Evolutionary conservation across 2,888 invertebrate genomes (phyloP).

Genomic region (Apodemia duryi): DNA sequence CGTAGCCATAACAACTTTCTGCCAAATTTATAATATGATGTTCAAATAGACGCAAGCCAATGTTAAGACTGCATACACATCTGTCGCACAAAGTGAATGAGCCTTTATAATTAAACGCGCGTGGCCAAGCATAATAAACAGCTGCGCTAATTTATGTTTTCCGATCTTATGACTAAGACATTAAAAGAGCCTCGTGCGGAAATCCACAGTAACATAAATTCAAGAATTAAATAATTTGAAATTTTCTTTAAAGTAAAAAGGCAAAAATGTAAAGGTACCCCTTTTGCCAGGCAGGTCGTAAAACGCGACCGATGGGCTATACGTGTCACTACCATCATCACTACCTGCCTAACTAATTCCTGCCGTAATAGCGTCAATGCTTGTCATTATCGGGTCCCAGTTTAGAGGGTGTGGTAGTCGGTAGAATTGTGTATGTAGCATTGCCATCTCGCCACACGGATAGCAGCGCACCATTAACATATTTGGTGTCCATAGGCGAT

Average conservation of each 20-base stretch:
- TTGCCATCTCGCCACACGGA: no score
- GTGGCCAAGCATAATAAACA: slow-evolving; percentile 60
- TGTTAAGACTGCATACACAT: slow-evolving; percentile 11
- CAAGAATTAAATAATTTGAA: background rate
- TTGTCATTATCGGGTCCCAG: no score
- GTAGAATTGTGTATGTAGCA: no score
- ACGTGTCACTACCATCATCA: no score
- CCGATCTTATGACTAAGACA: slow-evolving; percentile 49
- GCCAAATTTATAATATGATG: background rate
- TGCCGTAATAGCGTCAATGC: no score
- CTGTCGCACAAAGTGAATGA: slow-evolving; percentile 15
- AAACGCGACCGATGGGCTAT: no score
- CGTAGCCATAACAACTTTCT: background rate
- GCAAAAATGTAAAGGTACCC: no score
- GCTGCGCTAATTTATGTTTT: slow-evolving; percentile 59
- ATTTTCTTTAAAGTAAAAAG: background rate
- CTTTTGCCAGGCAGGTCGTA: no score
- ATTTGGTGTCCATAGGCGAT: no score
- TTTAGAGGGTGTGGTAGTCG: no score
- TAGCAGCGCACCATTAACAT: no score
- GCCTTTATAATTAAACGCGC: slow-evolving; percentile 37
- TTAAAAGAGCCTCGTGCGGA: background rate
- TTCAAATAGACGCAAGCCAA: slow-evolving; percentile 1
- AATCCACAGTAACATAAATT: background rate
- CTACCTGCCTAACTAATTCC: no score